Evolutionary conservation across 2,797 vertebrate species (phyloP).

Genomic region (Gadopsis bispinosus): DNA sequence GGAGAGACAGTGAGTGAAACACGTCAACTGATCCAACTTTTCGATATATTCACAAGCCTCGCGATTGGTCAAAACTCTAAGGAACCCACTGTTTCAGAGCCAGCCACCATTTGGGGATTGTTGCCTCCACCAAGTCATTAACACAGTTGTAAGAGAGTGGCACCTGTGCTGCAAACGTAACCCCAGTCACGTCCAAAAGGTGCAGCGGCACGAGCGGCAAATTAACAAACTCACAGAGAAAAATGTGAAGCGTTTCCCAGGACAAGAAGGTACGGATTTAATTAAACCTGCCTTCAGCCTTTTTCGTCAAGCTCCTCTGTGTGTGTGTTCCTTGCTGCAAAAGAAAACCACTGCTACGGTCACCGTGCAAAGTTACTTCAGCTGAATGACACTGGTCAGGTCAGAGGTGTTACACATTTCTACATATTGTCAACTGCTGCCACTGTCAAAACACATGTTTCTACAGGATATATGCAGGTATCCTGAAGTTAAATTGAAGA

Average conservation of each 20-base stretch:
- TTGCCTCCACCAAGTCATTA: slow-evolving; percentile 46
- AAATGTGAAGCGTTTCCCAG: background rate
- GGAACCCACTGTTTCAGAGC: slow-evolving; percentile 13
- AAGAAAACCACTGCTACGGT: background rate
- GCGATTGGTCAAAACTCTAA: slow-evolving; percentile 13
- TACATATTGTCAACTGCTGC: background rate
- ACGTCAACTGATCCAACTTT: background rate
- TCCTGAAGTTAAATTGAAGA: too few relatives aligned
- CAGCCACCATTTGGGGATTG: slow-evolving; percentile 34
- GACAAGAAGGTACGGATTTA: background rate
- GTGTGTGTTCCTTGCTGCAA: too few relatives aligned
- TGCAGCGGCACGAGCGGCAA: background rate
- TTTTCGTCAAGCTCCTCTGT: background rate
- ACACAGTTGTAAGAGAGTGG: slow-evolving; percentile 55
- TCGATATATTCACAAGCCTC: background rate
- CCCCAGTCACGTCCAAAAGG: background rate
- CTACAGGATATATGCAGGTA: too few relatives aligned
- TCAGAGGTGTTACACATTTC: background rate
- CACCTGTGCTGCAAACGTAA: slow-evolving; percentile 36
- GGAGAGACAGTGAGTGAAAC: slow-evolving; percentile 2
- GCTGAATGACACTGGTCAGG: background rate
- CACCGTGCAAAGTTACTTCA: background rate
- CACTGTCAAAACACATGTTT: background rate
- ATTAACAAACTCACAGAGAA: background rate
- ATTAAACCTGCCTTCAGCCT: background rate